phyloP scores from a whole-genome alignment of 1,140 invertebrate genomes.

The Steinernema feltiae region DNA sequence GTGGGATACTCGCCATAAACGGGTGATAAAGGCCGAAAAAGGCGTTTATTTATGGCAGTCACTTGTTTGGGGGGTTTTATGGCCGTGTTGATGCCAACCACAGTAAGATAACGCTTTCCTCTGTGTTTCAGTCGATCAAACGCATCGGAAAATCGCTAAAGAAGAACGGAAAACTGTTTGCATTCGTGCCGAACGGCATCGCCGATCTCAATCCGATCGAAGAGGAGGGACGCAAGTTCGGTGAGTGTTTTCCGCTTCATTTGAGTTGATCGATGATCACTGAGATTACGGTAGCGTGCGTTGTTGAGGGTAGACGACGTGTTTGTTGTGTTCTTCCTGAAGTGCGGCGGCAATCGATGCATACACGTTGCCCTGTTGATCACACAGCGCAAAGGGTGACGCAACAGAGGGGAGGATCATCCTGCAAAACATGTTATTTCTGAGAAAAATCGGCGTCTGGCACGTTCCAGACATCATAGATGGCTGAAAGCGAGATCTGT shows the following conservation, averaged over 20 bases:
- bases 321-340: no score
- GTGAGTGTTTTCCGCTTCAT: neutral
- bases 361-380: no score
- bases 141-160: conserved; percentile 16
- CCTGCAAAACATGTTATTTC: no score
- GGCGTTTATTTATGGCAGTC: conserved; percentile 9
- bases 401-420: no score
- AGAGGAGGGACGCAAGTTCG: conserved; percentile 14
- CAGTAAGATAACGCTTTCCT: neutral
- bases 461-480: no score
- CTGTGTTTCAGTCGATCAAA: neutral
- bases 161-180: conserved; percentile 13
- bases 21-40: neutral
- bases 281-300: no score
- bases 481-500: no score
- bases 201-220: conserved; percentile 20
- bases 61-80: conserved; percentile 6
- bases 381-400: no score
- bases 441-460: no score
- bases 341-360: no score
- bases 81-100: neutral
- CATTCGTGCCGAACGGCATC: conserved; percentile 22
- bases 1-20: neutral
- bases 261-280: no score
- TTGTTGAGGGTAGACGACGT: no score